These are phyloP conservation scores for pig (Sus scrofa) DNA, from an alignment of 2,113 vertebrate species.

Conservation along the genomic window T2T-Sscrofa CM000824.6:160147001-160147500, in stretches of 20 bases:
- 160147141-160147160: not conserved
- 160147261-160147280: not conserved
- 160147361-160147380: no score
- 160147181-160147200: not conserved
- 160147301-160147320: no score
- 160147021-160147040: not conserved
- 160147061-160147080: conserved; percentile 40
- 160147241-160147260: not conserved
- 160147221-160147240: not conserved
- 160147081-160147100: conserved; percentile 3
- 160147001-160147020: not conserved
- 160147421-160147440: no score
- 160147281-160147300: not conserved
- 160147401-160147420: no score
- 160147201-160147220: not conserved
- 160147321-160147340: no score
- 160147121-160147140: not conserved
- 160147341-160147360: no score
- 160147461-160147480: not conserved
- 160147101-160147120: not conserved
- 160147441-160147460: not conserved
- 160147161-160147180: not conserved
- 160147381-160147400: no score
- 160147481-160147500: not conserved
- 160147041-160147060: conserved; percentile 43